A percentile compares a stretch with the other conserved stretches of the same genome.
Conservation (phyloP, 2,113 vertebrate species). For the Solea senegalensis region DNA sequence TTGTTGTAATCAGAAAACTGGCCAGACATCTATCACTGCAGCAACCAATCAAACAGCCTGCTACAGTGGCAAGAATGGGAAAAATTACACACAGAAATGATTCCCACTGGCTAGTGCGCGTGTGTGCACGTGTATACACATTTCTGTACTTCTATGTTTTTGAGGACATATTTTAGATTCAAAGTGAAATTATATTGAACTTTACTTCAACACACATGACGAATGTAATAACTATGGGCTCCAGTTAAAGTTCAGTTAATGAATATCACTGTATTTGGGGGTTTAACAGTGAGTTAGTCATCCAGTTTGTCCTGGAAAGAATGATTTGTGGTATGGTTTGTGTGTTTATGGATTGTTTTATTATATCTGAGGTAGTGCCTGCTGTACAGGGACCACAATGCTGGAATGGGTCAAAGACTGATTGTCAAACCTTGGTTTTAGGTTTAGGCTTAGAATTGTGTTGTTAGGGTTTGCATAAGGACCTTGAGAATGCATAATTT, state of each 20-base stretch:
- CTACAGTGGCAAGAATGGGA: constrained; percentile 66
- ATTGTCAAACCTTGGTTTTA: too few relatives aligned
- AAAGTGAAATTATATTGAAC: constrained; percentile 14
- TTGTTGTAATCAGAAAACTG: constrained; percentile 84
- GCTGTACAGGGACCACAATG: background rate
- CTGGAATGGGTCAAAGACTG: too few relatives aligned
- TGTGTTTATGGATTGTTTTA: background rate
- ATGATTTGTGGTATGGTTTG: constrained; percentile 1
- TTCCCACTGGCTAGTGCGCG: constrained; percentile 60
- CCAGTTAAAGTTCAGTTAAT: background rate
- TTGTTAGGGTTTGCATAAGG: too few relatives aligned
- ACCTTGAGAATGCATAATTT: too few relatives aligned
- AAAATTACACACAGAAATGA: constrained; percentile 82
- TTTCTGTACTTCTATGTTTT: constrained; percentile 27
- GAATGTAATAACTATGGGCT: background rate
- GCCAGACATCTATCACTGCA: constrained; percentile 82
- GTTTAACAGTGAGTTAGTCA: constrained; percentile 6
- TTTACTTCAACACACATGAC: constrained; percentile 13
- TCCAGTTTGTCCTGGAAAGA: constrained; percentile 21
- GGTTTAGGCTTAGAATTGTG: too few relatives aligned
- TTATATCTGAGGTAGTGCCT: background rate
- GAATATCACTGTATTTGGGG: constrained; percentile 8
- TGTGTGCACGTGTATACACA: constrained; percentile 11
- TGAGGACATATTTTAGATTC: constrained; percentile 34
- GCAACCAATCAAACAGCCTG: constrained; percentile 80